Evolutionary conservation across 1,140 invertebrate genomes (phyloP).

Genomic region (Solen grandis): DNA sequence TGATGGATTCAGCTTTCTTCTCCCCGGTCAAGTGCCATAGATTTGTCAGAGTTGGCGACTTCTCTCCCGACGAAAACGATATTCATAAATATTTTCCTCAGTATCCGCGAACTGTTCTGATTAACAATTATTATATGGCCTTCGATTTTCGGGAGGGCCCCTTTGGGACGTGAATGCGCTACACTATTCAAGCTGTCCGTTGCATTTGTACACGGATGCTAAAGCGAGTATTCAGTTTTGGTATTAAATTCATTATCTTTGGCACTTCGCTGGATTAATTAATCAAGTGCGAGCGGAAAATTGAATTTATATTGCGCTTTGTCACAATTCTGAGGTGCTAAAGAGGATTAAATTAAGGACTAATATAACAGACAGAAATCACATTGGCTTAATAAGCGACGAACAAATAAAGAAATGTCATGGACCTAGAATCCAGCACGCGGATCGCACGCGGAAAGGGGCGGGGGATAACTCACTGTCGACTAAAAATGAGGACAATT

Average conservation of each 20-base stretch:
- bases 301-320: slow-evolving; percentile 50
- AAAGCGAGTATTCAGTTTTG: slow-evolving; percentile 18
- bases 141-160: not conserved
- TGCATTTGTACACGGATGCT: slow-evolving; percentile 4
- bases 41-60: slow-evolving; percentile 22
- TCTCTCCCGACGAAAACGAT: slow-evolving; percentile 19
- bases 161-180: not conserved
- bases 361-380: slow-evolving; percentile 11
- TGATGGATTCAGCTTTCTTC: slow-evolving; percentile 38
- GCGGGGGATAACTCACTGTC: too few relatives aligned
- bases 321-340: slow-evolving; percentile 32
- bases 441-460: too few relatives aligned
- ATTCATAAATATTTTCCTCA: slow-evolving; percentile 37
- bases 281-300: slow-evolving; percentile 44
- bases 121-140: slow-evolving; percentile 47
- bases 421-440: too few relatives aligned
- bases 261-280: slow-evolving; percentile 52
- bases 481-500: too few relatives aligned
- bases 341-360: slow-evolving; percentile 39
- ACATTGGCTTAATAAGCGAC: not conserved
- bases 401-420: not conserved
- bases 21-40: slow-evolving; percentile 36
- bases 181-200: not conserved
- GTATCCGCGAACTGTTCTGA: slow-evolving; percentile 19
- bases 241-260: slow-evolving; percentile 55